phyloP scores from a whole-genome alignment of 2,797 vertebrate species.

The Oreortyx pictus region DNA sequence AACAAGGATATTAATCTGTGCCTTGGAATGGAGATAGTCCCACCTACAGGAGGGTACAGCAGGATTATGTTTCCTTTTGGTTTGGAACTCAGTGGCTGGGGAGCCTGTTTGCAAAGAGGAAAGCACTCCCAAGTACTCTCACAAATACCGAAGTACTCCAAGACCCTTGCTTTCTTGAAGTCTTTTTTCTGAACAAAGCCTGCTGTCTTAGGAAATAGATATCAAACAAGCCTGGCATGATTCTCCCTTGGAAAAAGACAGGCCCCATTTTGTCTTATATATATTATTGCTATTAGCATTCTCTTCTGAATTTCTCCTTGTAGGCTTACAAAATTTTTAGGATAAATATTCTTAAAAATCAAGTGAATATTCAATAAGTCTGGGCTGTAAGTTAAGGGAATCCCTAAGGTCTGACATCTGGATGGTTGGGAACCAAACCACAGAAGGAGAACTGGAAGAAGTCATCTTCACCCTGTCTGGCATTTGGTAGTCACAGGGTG shows the following conservation, averaged over 20 bases:
- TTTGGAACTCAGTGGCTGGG: neutral
- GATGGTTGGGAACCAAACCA: neutral
- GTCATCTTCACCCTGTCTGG: neutral
- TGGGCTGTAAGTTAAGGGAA: neutral
- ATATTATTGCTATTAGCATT: neutral
- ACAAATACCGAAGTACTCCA: neutral
- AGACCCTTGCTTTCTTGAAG: slow-evolving; percentile 1
- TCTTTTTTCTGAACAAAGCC: neutral
- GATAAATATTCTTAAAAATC: neutral
- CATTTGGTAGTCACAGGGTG: neutral
- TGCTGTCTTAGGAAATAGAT: neutral
- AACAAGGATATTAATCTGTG: neutral
- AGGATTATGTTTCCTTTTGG: neutral
- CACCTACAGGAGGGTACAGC: neutral
- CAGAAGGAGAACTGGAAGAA: neutral
- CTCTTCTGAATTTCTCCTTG: neutral
- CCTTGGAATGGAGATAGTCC: neutral
- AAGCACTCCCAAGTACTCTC: neutral
- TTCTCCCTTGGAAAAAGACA: neutral
- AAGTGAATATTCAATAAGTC: neutral
- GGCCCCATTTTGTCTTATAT: neutral
- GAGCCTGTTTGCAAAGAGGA: neutral
- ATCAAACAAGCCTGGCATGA: neutral
- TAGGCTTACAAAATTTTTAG: neutral
- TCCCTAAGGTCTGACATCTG: neutral